phyloP scores from a whole-genome alignment of 1,140 invertebrate genomes.

The Drosophila pseudoananassae region DNA sequence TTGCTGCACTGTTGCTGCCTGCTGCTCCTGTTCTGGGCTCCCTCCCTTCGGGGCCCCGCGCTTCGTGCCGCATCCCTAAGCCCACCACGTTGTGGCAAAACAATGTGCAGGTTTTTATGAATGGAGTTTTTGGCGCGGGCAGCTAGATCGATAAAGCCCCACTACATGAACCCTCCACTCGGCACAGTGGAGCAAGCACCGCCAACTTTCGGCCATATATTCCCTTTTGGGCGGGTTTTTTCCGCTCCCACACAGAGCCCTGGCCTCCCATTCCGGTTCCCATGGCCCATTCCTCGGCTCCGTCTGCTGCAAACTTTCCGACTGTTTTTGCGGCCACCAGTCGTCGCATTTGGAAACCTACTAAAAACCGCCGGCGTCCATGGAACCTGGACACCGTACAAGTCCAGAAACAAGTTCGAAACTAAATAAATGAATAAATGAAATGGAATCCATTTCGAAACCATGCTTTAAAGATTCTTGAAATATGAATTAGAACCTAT shows the following conservation, averaged over 20 bases:
- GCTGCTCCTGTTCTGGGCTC: constrained; percentile 45
- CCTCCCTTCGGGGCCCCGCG: constrained; percentile 19
- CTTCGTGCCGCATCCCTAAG: constrained; percentile 4
- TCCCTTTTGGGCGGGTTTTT: constrained; percentile 12
- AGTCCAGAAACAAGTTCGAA: constrained; percentile 19
- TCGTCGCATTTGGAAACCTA: constrained; percentile 73
- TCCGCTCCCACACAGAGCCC: constrained; percentile 30
- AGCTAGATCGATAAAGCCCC: constrained; percentile 83
- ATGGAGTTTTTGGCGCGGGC: constrained; percentile 82
- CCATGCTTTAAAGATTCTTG: neutral
- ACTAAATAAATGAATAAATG: constrained; percentile 51
- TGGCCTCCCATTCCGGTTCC: constrained; percentile 22
- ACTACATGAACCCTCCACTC: constrained; percentile 57
- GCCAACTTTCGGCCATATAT: constrained; percentile 9
- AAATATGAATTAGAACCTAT: neutral
- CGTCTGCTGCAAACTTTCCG: constrained; percentile 43
- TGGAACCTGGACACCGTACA: constrained; percentile 27
- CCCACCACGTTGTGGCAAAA: constrained; percentile 49
- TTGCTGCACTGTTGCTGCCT: constrained; percentile 54
- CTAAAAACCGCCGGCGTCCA: constrained; percentile 50
- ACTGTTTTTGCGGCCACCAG: constrained; percentile 50
- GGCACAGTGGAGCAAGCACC: constrained; percentile 53
- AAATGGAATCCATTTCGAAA: neutral
- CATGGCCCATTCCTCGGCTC: constrained; percentile 3
- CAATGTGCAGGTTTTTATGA: constrained; percentile 83